phyloP scores from a whole-genome alignment of 1,140 invertebrate species.

The Oedothorax gibbosus region DNA sequence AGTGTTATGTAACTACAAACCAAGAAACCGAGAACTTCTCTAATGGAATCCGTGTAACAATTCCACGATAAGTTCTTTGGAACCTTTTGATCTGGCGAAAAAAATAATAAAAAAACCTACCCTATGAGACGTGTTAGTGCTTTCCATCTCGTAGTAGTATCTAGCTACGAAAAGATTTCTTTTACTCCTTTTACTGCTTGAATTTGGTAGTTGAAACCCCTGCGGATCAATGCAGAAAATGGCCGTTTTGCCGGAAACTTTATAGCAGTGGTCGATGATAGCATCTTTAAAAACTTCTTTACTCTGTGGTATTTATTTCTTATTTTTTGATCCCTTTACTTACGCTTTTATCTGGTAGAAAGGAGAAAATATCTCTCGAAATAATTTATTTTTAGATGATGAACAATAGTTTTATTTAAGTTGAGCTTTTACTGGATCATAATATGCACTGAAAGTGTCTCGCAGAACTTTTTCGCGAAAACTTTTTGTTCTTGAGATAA shows the following conservation, averaged over 20 bases:
- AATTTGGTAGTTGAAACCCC: background rate
- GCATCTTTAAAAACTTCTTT: background rate
- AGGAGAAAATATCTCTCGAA: too few relatives aligned
- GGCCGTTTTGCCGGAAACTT: background rate
- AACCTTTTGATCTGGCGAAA: constrained; percentile 6
- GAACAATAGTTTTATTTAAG: too few relatives aligned
- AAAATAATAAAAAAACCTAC: background rate
- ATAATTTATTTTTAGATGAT: too few relatives aligned
- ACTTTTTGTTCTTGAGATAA: too few relatives aligned
- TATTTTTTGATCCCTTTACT: too few relatives aligned
- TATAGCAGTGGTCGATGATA: background rate
- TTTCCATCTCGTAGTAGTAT: background rate
- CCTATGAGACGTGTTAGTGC: constrained; percentile 9
- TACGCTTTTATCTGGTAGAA: too few relatives aligned
- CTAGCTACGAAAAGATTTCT: constrained; percentile 5
- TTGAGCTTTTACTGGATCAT: too few relatives aligned
- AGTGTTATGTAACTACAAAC: background rate
- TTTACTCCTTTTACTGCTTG: background rate
- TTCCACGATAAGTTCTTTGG: constrained; percentile 10
- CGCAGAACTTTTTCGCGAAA: too few relatives aligned
- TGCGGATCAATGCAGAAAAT: background rate
- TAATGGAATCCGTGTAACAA: constrained; percentile 15
- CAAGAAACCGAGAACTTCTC: background rate
- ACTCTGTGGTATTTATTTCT: too few relatives aligned
- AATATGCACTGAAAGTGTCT: too few relatives aligned